Conservation (phyloP, 2,888 invertebrate genomes). For the Schizaphis graminum region DNA sequence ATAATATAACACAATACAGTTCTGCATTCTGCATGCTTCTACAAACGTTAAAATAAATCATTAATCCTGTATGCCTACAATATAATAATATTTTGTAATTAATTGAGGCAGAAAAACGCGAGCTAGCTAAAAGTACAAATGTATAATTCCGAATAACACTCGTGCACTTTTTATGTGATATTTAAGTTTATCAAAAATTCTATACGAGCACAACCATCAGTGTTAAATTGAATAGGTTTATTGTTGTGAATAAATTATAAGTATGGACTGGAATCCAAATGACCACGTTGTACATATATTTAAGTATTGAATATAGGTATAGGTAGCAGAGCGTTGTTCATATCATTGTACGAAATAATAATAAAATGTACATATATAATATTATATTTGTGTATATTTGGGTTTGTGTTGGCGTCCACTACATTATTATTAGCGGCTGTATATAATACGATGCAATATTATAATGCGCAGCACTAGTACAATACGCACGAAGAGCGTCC, state of each 20-base stretch:
- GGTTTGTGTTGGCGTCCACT: not conserved
- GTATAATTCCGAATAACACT: not conserved
- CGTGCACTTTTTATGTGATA: not conserved
- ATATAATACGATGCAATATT: not conserved
- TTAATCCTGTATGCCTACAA: not conserved
- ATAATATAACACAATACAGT: not conserved
- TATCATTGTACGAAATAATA: not conserved
- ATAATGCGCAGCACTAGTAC: not conserved
- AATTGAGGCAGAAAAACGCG: not conserved
- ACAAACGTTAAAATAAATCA: not conserved
- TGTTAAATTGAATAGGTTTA: not conserved
- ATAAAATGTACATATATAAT: not conserved
- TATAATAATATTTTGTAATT: not conserved
- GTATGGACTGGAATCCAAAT: not conserved
- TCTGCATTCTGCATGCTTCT: not conserved
- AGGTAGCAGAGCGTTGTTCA: not conserved
- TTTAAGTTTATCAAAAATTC: not conserved
- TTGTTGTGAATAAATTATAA: not conserved
- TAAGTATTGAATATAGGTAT: not conserved
- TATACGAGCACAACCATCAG: not conserved
- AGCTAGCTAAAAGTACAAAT: not conserved
- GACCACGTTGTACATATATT: not conserved
- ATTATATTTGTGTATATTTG: not conserved
- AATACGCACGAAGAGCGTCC: not conserved
- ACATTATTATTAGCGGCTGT: not conserved